Base-by-base conservation (phyloP, 2,888 invertebrate genomes). In the Coecobrya sp. region DNA sequence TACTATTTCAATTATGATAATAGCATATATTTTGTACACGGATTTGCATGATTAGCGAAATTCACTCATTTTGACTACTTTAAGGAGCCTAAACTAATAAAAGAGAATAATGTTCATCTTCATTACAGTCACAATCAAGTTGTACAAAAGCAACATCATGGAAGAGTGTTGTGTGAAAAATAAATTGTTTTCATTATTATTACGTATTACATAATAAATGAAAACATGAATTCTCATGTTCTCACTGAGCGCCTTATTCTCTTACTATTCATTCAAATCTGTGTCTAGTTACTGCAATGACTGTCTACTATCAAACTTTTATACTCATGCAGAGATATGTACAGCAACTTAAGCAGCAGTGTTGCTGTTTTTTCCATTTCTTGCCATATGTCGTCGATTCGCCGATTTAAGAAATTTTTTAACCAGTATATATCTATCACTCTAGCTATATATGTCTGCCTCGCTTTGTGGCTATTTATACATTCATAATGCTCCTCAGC, bases 371-470 rank as follows among this genome's bases (percentile, higher is more conserved):
- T 27, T 62, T 59, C 62, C 30, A 79, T 59, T 86, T 88, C 81
- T 81, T 73, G 87, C 91, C 91, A 91, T 91, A 91, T 91, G 91
- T 86, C 84, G 91, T 70, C 59, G 91, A 91, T 91, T 91, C 91
- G 91, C 91, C 82, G 91, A 86, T 91, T 91, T 91, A 70, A 87
- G 73, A 86, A 82, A 91, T 86, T 86, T 91, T 90, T 73, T 52
- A 22, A 42, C 19, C 19, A 25, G 42, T 42, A 36, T 42, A 36
- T 36, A 36, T 7, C 36, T 36, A 36, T 36, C 36, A 4, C 36
- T 36, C n/a, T 42, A 49, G 16, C 13, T 79, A 52, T 25, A 27
- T 30, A 52, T 79, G 27, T 52, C 7, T 27, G 16, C 52, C 5
- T 27, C 52, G 16, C 52, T 11, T 27, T 79, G 10, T 49, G 16